Base-by-base conservation (phyloP, 1,140 invertebrate species). In the Condylostylus longicornis region DNA sequence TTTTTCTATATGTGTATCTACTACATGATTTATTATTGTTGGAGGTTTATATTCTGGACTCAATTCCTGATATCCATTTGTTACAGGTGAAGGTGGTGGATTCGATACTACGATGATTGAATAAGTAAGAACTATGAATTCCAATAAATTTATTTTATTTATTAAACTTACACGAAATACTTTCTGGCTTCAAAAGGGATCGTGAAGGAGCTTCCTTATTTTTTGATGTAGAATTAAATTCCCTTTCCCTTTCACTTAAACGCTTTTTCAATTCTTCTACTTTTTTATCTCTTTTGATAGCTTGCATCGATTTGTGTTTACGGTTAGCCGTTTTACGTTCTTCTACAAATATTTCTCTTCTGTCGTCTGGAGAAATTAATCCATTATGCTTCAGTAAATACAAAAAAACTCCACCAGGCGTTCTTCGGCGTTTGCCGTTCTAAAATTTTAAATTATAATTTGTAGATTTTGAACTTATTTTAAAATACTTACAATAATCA, bases 351-450 rank as follows among this genome's bases (percentile, higher is more conserved):
- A 87, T 81, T 50, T 74, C 61, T 42, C 72, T 70, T 46, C 74
- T 67, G 60, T 79, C 71, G 41, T 74, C 71, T 45, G 71, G 69
- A 1, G 75, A 74, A 23, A 85, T 66, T 40, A 73, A 66, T 33
- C 73, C 63, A 49, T 86, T 75, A 48, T 74, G 69, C 64, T 86
- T 85, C 15, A 89, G 54, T 12, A 90, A 62, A 53, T 78, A 82
- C 8, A 90, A 66, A 58, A 78, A 89, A 40, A 88, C 72, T 29
- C 85, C 85, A 5, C 85, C 85, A 0, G 83, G 74, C 15, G 83
- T 88, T 50, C 85, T 69, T 41, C 83, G 69, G 37, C 84, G 69
- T 21, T 70, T 76, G 37, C 79, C 79, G 69, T 85, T 84, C 79
- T 82, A 46, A 21, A 35, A 9, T 20, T 18, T 9, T 5, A 35